These are phyloP conservation scores for Punctoribates punctum DNA, from an alignment of 2,888 invertebrate species.

Conservation along the genomic window DNA sequence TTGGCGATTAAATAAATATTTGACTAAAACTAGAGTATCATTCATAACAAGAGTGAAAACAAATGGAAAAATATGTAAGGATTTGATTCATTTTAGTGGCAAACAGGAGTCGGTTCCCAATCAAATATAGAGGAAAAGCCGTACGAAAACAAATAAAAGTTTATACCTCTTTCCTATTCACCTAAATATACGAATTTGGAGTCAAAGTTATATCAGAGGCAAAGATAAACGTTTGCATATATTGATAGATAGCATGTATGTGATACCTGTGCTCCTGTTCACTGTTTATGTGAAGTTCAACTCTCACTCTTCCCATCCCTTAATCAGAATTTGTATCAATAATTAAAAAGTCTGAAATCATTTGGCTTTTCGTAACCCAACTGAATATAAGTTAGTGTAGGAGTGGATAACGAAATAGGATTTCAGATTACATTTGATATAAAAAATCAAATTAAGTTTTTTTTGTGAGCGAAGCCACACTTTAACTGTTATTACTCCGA, in stretches of 20 bases:
- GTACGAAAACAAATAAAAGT: slow-evolving; percentile 15
- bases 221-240: background rate
- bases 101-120: background rate
- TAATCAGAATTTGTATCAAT: slow-evolving; percentile 13
- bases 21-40: background rate
- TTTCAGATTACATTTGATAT: background rate
- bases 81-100: background rate
- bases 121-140: background rate
- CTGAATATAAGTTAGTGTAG: background rate
- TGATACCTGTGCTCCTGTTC: no score
- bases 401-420: background rate
- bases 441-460: slow-evolving; percentile 32
- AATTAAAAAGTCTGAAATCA: slow-evolving; percentile 28
- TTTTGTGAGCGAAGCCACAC: background rate
- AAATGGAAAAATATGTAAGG: background rate
- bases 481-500: slow-evolving; percentile 19
- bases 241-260: background rate
- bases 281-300: no score
- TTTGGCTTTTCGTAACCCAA: background rate
- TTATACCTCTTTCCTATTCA: background rate
- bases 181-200: background rate
- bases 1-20: slow-evolving; percentile 3
- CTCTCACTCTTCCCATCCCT: background rate
- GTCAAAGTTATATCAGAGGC: background rate
- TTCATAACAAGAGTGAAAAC: no score